These are phyloP conservation scores for Sicus ferrugineus DNA, from an alignment of 2,888 invertebrate species.

Conservation along the genomic window DNA sequence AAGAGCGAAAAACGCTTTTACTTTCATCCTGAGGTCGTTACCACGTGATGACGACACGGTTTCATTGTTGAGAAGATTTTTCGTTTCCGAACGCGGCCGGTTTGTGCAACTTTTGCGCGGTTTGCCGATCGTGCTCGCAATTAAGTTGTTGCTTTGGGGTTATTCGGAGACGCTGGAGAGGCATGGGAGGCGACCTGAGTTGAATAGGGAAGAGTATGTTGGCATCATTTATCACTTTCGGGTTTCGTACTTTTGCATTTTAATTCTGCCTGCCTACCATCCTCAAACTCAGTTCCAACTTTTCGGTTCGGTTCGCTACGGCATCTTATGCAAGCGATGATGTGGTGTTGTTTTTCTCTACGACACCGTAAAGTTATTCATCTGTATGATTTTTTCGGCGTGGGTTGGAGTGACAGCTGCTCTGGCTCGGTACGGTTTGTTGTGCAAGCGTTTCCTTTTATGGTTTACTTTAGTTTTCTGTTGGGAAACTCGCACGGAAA, in stretches of 20 bases:
- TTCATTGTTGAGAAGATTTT: constrained; percentile 18
- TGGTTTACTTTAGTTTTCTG: constrained; percentile 7
- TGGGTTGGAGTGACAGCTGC: constrained; percentile 24
- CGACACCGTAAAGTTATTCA: constrained; percentile 38
- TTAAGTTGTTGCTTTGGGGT: neutral
- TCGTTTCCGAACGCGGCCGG: constrained; percentile 1
- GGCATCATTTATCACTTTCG: neutral
- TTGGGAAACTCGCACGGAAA: constrained; percentile 20
- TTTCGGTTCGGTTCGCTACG: neutral
- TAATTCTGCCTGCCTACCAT: neutral
- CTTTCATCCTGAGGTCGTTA: constrained; percentile 57
- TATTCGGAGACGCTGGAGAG: constrained; percentile 17
- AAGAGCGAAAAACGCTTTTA: constrained; percentile 53
- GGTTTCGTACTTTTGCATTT: neutral
- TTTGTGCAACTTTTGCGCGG: neutral
- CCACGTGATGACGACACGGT: constrained; percentile 35
- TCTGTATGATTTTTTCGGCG: neutral
- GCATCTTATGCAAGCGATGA: neutral
- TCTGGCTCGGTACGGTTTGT: constrained; percentile 17
- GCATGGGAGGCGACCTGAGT: constrained; percentile 2
- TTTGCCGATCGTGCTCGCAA: constrained; percentile 30
- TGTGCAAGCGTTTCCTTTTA: constrained; percentile 33
- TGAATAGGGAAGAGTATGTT: neutral
- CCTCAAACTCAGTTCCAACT: neutral
- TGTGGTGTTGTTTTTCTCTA: constrained; percentile 29